Percentiles rank a stretch among this genome's conserved stretches.
phyloP scores from a whole-genome alignment of 2,888 invertebrate species.

The Ophion ellenae region DNA sequence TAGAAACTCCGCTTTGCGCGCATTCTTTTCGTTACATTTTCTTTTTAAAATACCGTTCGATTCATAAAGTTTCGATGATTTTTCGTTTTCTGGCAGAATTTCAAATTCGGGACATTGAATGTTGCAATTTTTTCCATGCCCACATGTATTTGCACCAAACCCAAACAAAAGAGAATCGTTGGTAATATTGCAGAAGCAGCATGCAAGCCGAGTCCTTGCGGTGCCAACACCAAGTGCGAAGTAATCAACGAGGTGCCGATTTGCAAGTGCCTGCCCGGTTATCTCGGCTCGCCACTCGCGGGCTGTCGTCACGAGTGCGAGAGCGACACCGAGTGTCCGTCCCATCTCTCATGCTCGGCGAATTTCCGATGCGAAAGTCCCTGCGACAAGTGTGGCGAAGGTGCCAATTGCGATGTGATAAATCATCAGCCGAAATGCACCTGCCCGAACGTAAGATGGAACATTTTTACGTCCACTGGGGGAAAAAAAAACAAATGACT shows the following conservation, averaged over 20 bases:
- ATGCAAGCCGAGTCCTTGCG: conserved; percentile 93
- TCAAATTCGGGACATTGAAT: too few relatives aligned
- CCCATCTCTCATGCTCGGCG: conserved; percentile 88
- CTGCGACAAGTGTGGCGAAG: conserved; percentile 91
- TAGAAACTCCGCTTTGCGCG: too few relatives aligned
- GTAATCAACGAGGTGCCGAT: conserved; percentile 91
- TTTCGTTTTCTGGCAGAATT: too few relatives aligned
- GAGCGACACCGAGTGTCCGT: conserved; percentile 89
- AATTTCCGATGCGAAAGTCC: conserved; percentile 91
- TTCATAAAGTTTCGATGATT: too few relatives aligned
- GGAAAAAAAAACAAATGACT: too few relatives aligned
- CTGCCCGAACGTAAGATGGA: conserved; percentile 89
- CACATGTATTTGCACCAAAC: too few relatives aligned
- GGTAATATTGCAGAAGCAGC: conserved; percentile 88
- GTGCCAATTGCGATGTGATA: conserved; percentile 91
- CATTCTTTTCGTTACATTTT: too few relatives aligned
- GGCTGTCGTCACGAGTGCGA: conserved; percentile 95
- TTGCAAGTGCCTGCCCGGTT: conserved; percentile 91
- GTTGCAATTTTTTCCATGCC: too few relatives aligned
- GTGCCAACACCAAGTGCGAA: conserved; percentile 92
- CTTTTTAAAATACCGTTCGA: too few relatives aligned
- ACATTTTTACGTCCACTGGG: too few relatives aligned
- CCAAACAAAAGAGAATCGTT: too few relatives aligned
- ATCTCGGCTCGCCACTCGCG: conserved; percentile 89
- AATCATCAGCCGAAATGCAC: conserved; percentile 92